Evolutionary conservation across 1,140 invertebrate genomes (phyloP), one percentile per base, ranked within the genome.

Genomic region (Anastatus disparis): DNA sequence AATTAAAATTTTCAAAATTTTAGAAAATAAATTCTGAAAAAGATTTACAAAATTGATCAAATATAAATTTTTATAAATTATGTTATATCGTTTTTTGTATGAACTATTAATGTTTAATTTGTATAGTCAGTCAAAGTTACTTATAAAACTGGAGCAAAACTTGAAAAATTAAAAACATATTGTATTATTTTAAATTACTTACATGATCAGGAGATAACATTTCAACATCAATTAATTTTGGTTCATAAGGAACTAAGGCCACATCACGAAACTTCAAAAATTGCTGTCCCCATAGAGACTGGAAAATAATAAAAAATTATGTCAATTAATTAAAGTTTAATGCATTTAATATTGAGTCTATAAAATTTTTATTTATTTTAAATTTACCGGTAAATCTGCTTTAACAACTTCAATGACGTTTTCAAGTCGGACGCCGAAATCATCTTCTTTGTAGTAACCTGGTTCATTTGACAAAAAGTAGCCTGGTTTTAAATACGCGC

Each of bases 231-330:
- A 99, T 94, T 63, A 99, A 85, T 81, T 96, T 97, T 1, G 90
- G 92, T 83, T 98, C 96, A 78, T 95, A 97, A 3, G 97, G 97
- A 6, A 99, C 93, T 35, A 97, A 84, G 10, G 96, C 98, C 0
- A 97, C 87, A 35, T 94, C 91, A 72, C 90, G 89, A 83, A 99
- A 97, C 69, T 87, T 88, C 10, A 93, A 81, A 78, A 90, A 93
- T 62, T 79, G 83, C 72, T 86, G 81, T 0, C 86, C 87, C 17
- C 78, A 82, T 35, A 77, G 77, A 78, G 87, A 81, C 35, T 82
- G 77, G 22, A 84, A n/a, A n/a, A n/a, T n/a, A 80, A 12, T 44
- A 20, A 8, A 24, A 40, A 62, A 66, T 35, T 58, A 48, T n/a
- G n/a, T n/a, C n/a, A n/a, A n/a, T n/a, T n/a, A n/a, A n/a, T n/a